Percentiles rank a stretch among this genome's conserved stretches.
Evolutionary conservation across 2,888 invertebrate species (phyloP).

Genomic region (Fragum fragum): DNA sequence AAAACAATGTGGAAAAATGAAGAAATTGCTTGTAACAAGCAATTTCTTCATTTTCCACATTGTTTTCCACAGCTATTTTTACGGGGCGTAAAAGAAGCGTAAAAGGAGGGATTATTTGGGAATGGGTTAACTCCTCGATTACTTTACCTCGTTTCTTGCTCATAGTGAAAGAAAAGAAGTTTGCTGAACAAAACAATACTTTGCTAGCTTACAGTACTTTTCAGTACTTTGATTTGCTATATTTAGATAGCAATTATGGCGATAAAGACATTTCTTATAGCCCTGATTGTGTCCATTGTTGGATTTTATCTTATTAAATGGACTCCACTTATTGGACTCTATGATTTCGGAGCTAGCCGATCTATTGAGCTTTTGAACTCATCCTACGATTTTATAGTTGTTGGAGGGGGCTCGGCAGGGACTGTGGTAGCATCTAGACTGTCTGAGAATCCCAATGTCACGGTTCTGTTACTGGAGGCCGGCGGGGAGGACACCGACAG

Average conservation of each 20-base stretch:
- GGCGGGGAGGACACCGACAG: slow-evolving; percentile 3
- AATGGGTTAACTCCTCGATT: no score
- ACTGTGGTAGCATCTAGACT: slow-evolving; percentile 7
- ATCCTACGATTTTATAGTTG: slow-evolving; percentile 4
- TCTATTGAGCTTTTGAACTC: not conserved
- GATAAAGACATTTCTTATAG: not conserved
- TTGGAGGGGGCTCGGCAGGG: not conserved
- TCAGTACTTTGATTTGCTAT: no score
- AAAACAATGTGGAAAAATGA: no score
- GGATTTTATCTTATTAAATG: not conserved
- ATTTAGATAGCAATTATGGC: not conserved
- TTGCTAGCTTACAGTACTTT: no score
- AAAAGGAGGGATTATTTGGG: no score
- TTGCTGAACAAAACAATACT: no score
- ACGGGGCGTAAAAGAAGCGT: no score
- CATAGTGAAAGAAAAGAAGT: no score
- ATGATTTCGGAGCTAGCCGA: not conserved
- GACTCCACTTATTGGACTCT: not conserved
- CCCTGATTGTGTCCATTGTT: not conserved
- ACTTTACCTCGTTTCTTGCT: no score
- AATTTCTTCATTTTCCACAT: no score
- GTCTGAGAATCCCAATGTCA: not conserved
- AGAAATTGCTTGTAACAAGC: no score
- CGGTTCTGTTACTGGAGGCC: slow-evolving; percentile 2
- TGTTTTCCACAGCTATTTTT: no score